Evolutionary conservation across 30 jellyfish, hydroid and myxozoan genomes (phyloP).

Genomic region (Rhopilema esculentum): DNA sequence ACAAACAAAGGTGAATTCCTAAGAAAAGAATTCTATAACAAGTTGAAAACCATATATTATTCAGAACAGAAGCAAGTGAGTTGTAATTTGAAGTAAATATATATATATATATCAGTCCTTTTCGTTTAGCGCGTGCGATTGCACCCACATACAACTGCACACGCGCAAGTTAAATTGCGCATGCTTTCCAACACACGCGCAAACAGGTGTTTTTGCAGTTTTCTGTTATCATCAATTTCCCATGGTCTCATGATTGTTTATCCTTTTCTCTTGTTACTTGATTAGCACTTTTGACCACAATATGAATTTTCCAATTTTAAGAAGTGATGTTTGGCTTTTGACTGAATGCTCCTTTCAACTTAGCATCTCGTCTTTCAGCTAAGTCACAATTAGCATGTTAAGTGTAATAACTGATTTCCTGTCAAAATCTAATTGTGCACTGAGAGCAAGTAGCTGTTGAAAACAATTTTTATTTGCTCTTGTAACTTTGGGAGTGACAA

Average conservation of each 20-base stretch:
- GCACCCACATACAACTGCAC: no score
- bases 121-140: no score
- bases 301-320: conserved; percentile 32
- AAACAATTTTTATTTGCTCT: background rate
- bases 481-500: no score
- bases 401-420: conserved; percentile 49
- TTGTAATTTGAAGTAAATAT: no score
- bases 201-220: no score
- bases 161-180: no score
- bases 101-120: no score
- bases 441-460: conserved; percentile 24
- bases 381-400: conserved; percentile 39
- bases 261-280: no score
- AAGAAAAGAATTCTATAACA: background rate
- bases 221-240: no score
- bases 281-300: conserved; percentile 69
- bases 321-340: conserved; percentile 46
- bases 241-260: no score
- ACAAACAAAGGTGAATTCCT: background rate
- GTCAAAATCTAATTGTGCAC: conserved; percentile 3
- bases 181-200: no score
- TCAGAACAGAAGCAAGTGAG: background rate
- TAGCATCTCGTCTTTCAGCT: conserved; percentile 43
- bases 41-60: background rate
- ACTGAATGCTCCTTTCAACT: conserved; percentile 44